phyloP scores from a whole-genome alignment of 2,888 invertebrate genomes.

The Callosobruchus maculatus region DNA sequence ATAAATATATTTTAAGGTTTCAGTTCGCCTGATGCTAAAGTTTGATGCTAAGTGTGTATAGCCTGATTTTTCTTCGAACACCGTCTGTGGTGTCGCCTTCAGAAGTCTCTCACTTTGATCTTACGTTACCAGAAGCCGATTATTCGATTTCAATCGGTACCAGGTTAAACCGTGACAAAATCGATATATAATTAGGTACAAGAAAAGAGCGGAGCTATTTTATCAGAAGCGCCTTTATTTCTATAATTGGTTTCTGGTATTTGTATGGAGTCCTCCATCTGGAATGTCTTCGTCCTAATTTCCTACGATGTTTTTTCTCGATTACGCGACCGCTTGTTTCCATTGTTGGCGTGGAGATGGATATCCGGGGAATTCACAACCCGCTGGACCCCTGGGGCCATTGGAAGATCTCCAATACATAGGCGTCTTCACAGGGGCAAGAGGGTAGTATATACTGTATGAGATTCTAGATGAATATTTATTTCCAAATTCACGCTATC shows the following conservation, averaged over 20 bases:
- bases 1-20: too few species aligned
- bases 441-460: too few species aligned
- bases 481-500: too few species aligned
- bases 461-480: too few species aligned
- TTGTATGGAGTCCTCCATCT: slow-evolving; percentile 35
- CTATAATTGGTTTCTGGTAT: slow-evolving; percentile 41
- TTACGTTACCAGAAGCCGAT: background rate
- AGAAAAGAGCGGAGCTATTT: slow-evolving; percentile 14
- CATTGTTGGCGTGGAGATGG: background rate
- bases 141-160: slow-evolving; percentile 26
- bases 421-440: too few species aligned
- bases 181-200: slow-evolving; percentile 22
- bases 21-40: too few species aligned
- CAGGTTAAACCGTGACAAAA: slow-evolving; percentile 30
- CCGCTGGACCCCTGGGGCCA: background rate
- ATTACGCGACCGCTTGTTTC: slow-evolving; percentile 15
- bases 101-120: background rate
- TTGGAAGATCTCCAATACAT: background rate
- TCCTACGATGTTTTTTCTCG: slow-evolving; percentile 18
- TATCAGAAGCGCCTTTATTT: slow-evolving; percentile 30
- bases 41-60: too few species aligned
- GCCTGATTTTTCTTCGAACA: background rate
- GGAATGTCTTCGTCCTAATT: slow-evolving; percentile 34
- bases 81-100: background rate
- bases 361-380: background rate